These are phyloP conservation scores for Poeciliopsis paucimaculata DNA, from an alignment of 2,797 vertebrate genomes.

Conservation along the genomic window DNA sequence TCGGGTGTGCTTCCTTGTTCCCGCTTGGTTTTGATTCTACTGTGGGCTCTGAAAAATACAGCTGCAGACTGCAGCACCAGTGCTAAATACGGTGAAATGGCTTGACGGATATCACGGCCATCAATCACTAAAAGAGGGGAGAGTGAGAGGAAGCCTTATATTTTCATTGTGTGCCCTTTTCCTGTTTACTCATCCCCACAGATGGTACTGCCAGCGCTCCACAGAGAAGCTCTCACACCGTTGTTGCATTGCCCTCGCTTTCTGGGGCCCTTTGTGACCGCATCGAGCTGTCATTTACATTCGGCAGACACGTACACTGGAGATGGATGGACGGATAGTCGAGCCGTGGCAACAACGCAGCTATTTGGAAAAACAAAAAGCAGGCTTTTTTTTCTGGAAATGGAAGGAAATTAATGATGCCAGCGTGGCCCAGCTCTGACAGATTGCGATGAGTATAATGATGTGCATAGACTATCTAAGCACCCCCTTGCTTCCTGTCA, in stretches of 20 bases:
- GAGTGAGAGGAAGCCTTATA: constrained; percentile 73
- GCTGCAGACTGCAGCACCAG: constrained; percentile 75
- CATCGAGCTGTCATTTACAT: constrained; percentile 79
- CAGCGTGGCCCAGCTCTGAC: constrained; percentile 46
- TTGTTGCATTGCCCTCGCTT: constrained; percentile 68
- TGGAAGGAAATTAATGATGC: constrained; percentile 74
- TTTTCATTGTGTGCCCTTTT: constrained; percentile 80
- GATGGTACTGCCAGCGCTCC: constrained; percentile 78
- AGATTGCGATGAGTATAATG: constrained; percentile 70
- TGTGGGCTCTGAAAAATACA: constrained; percentile 56
- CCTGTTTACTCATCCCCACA: constrained; percentile 80
- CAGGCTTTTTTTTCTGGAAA: constrained; percentile 60
- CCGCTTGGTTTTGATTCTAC: constrained; percentile 47
- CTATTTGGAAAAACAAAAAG: constrained; percentile 71
- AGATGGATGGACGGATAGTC: constrained; percentile 58
- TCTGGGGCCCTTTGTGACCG: constrained; percentile 80
- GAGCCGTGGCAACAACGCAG: constrained; percentile 75
- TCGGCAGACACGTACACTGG: constrained; percentile 68
- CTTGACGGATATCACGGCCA: constrained; percentile 79
- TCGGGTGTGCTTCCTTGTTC: constrained; percentile 40
- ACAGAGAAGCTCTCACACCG: constrained; percentile 74
- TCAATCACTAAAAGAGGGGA: constrained; percentile 76
- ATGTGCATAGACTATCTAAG: constrained; percentile 54
- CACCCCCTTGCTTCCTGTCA: constrained; percentile 67
- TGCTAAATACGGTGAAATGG: constrained; percentile 80